These are phyloP conservation scores for Glareola pratincola DNA, from an alignment of 2,113 vertebrate genomes.

Conservation along the genomic window DNA sequence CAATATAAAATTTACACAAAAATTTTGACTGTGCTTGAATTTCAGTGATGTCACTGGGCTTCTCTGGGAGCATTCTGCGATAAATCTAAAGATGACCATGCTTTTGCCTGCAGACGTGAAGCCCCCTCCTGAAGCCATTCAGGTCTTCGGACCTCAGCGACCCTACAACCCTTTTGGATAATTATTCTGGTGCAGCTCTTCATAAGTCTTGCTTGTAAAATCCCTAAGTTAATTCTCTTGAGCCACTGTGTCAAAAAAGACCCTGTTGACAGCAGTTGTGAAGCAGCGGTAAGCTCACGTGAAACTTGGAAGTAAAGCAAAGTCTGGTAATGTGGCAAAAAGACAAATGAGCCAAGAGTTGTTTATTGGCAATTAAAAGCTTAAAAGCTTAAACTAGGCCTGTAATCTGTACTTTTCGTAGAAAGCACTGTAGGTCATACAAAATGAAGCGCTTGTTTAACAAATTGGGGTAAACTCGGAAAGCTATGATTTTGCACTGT, in stretches of 20 bases:
- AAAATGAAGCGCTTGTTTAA: background rate
- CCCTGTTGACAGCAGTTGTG: background rate
- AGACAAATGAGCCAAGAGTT: conserved; percentile 1
- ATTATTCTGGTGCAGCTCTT: background rate
- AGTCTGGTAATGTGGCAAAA: background rate
- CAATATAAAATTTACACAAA: background rate
- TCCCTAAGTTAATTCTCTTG: background rate
- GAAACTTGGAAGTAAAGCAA: background rate
- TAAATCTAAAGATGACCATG: background rate
- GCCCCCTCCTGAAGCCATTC: background rate
- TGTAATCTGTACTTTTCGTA: background rate
- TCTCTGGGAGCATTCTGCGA: background rate
- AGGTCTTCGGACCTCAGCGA: background rate
- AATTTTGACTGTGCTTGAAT: background rate
- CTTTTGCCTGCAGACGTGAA: background rate
- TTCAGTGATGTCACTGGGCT: background rate
- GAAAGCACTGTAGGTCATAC: background rate
- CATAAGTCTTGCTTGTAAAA: background rate
- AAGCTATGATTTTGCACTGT: background rate
- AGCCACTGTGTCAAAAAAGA: background rate
- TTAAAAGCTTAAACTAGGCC: conserved; percentile 37
- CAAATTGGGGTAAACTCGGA: background rate
- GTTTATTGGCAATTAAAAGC: conserved; percentile 42
- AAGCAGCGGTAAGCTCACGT: background rate
- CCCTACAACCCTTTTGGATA: background rate